Conservation (phyloP, 2,888 invertebrate species). For the Cataglyphis cursor region DNA sequence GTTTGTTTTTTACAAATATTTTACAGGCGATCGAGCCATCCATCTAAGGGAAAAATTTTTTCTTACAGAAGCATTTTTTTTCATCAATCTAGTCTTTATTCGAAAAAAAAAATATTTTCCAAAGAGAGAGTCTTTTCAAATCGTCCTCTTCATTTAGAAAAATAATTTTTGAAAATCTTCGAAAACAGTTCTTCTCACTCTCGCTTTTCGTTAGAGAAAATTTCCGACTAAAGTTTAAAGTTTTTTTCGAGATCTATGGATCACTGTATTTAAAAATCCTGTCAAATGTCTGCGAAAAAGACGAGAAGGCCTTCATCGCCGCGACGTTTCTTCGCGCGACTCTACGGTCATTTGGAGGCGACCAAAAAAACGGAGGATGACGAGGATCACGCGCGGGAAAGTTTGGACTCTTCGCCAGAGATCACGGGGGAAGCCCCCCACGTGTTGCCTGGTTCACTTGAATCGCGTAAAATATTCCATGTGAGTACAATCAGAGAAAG, state of each 20-base stretch:
- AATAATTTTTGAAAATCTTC: not conserved
- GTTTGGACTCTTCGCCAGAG: constrained; percentile 61
- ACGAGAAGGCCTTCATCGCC: constrained; percentile 91
- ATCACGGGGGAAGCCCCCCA: constrained; percentile 53
- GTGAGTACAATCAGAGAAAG: constrained; percentile 1
- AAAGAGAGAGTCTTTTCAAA: not conserved
- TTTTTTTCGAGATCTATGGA: not conserved
- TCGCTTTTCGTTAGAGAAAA: not conserved
- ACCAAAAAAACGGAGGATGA: constrained; percentile 70
- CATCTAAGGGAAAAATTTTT: not conserved
- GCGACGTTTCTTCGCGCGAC: constrained; percentile 92
- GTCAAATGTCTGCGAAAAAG: constrained; percentile 77
- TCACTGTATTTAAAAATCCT: not conserved
- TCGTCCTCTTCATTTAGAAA: not conserved
- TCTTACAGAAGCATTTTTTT: not conserved
- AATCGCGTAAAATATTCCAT: constrained; percentile 37
- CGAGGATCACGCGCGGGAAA: constrained; percentile 51
- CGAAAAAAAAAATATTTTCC: not conserved
- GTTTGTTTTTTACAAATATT: not conserved
- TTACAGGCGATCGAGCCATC: not conserved
- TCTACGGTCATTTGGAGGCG: constrained; percentile 92
- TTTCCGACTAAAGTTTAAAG: not conserved
- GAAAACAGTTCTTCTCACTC: not conserved
- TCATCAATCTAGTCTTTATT: not conserved
- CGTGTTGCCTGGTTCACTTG: constrained; percentile 29